Evolutionary conservation across 2,113 vertebrate genomes (phyloP), one percentile per base, ranked within the genome.

Genomic region (Malurus cyaneus): DNA sequence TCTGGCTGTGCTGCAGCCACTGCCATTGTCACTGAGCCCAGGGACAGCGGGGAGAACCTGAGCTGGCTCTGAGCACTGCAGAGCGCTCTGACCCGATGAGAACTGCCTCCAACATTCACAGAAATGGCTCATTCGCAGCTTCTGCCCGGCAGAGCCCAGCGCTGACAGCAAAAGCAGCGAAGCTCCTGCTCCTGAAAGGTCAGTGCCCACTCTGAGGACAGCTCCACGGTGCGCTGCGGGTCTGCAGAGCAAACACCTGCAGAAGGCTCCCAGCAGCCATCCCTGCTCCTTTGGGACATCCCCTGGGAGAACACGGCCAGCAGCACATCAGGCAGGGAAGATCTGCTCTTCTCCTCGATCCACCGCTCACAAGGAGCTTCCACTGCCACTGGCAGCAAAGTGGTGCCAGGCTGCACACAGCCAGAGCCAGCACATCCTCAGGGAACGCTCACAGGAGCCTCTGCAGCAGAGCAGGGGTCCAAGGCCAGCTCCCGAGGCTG

Each of bases 171-270:
- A 44, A 54, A n/a, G 32, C 60, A 80, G 72, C 36, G 39, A 19
- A 80, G 62, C 34, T 77, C 29, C 44, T 34, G 59, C 7, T 64
- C 49, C 70, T 0, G 0, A 2, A 39, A 16, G 54, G 9, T 41
- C 18, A 29, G 70, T 69, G 60, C 57, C 77, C 52, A 32, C 1
- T 16, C 49, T 1, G 18, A 3, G 14, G 49, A 29, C 39, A 59
- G 41, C 76, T 72, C 64, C 2, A 1, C 0, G n/a, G 23, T 0
- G 2, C 4, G 5, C 24, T 0, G 60, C 64, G 31, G 59, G 14
- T 7, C 80, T 57, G 64, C n/a, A 61, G 1, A 41, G 46, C 36
- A 31, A 88, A 54, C 3, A 1, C 19, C 9, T 0, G 36, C 47
- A 0, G 5, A 46, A 29, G 15, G 61, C 47, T 52, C 17, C 47